Conservation (phyloP, 2,113 vertebrate species). For the Lophochroa leadbeateri region DNA sequence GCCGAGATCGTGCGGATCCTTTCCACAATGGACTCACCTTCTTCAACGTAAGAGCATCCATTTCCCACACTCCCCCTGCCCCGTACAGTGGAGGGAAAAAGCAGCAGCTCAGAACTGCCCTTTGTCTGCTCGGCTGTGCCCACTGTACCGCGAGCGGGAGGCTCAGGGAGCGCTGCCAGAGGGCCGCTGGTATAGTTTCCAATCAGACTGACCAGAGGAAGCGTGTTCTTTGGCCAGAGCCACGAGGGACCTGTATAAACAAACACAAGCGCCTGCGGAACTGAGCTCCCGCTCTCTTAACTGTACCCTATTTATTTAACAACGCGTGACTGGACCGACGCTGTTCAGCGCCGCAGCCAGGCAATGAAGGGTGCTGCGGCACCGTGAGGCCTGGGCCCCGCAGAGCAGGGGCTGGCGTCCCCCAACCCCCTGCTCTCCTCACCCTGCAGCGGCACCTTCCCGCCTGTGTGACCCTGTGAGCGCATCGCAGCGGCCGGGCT, state of each 20-base stretch:
- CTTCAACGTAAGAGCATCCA: slow-evolving; percentile 58
- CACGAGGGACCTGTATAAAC: background rate
- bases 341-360: background rate
- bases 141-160: background rate
- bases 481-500: background rate
- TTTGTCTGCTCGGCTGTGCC: background rate
- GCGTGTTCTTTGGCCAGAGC: slow-evolving; percentile 20
- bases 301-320: slow-evolving; percentile 74
- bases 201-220: background rate
- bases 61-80: background rate
- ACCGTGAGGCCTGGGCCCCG: slow-evolving; percentile 55
- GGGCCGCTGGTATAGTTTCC: background rate
- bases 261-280: slow-evolving; percentile 11
- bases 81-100: background rate
- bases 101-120: background rate
- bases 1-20: too few relatives aligned
- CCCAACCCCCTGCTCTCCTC: background rate
- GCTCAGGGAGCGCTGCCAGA: slow-evolving; percentile 8
- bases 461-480: background rate
- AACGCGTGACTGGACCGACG: background rate
- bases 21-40: too few relatives aligned
- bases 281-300: background rate
- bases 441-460: background rate
- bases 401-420: background rate
- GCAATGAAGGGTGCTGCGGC: slow-evolving; percentile 62